phyloP scores from a whole-genome alignment of 2,113 vertebrate species.

The Sylvia atricapilla region DNA sequence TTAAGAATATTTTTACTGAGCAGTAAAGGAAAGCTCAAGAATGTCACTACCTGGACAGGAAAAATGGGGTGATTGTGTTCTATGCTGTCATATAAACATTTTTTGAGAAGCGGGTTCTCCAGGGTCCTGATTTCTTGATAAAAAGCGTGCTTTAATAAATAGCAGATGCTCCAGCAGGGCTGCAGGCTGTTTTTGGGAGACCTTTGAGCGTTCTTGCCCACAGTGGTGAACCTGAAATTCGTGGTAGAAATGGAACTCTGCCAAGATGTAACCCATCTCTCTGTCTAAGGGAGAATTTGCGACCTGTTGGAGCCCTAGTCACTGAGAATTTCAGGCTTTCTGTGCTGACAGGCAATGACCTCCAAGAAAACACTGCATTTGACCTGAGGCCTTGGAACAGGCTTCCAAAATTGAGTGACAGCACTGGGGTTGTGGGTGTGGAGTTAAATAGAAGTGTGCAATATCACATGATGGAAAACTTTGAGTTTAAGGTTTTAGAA shows the following conservation, averaged over 20 bases:
- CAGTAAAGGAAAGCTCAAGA: not conserved
- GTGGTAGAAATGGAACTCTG: not conserved
- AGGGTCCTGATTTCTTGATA: not conserved
- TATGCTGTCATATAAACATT: not conserved
- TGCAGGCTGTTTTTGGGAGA: not conserved
- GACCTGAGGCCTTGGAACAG: not conserved
- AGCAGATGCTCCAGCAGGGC: not conserved
- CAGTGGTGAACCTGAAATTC: not conserved
- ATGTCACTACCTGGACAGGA: accelerated
- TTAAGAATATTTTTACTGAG: not conserved
- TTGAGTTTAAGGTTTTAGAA: not conserved
- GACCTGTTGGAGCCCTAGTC: not conserved
- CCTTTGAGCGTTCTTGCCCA: not conserved
- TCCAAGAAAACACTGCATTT: not conserved
- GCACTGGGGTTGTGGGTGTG: not conserved
- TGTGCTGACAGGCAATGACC: too few species aligned
- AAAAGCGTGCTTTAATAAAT: not conserved
- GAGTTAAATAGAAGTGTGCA: not conserved
- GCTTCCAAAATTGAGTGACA: not conserved
- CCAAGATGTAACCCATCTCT: not conserved
- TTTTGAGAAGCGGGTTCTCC: not conserved
- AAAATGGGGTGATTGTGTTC: accelerated
- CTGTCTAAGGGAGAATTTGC: too few species aligned
- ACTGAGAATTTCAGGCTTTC: too few species aligned
- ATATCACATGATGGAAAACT: not conserved